A percentile compares a stretch with the other conserved stretches of the same genome.
These are phyloP conservation scores for Danio aesculapii DNA, from an alignment of 2,797 vertebrate genomes.

Conservation along the genomic window DNA sequence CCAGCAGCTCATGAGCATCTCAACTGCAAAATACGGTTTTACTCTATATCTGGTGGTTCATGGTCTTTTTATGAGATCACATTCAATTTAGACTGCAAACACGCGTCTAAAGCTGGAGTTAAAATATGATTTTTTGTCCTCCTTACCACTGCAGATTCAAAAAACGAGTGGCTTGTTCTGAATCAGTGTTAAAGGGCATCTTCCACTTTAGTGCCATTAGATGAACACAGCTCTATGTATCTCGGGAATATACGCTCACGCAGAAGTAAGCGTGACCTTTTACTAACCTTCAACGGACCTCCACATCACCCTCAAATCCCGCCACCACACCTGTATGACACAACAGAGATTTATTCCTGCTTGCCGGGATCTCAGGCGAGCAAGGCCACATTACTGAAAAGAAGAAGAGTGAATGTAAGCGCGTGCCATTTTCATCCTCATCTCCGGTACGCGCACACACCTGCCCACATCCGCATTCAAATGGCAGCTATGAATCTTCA, in stretches of 20 bases:
- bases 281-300: constrained; percentile 56
- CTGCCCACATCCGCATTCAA: constrained; percentile 65
- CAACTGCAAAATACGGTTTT: background rate
- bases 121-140: background rate
- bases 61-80: background rate
- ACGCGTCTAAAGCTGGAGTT: background rate
- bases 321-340: constrained; percentile 67
- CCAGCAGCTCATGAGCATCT: background rate
- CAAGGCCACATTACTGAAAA: constrained; percentile 72
- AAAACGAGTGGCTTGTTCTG: constrained; percentile 10
- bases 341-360: constrained; percentile 68
- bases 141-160: background rate
- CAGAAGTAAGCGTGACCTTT: constrained; percentile 46
- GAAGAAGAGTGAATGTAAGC: constrained; percentile 65
- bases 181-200: constrained; percentile 41
- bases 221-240: constrained; percentile 42
- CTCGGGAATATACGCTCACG: constrained; percentile 31
- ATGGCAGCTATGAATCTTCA: constrained; percentile 84
- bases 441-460: constrained; percentile 3
- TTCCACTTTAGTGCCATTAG: constrained; percentile 25
- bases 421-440: constrained; percentile 68
- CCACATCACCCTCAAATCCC: constrained; percentile 49
- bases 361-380: constrained; percentile 55
- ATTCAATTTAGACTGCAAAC: constrained; percentile 5
- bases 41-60: background rate